Evolutionary conservation across 2,113 vertebrate genomes (phyloP).

Genomic region (Lophochroa leadbeateri): DNA sequence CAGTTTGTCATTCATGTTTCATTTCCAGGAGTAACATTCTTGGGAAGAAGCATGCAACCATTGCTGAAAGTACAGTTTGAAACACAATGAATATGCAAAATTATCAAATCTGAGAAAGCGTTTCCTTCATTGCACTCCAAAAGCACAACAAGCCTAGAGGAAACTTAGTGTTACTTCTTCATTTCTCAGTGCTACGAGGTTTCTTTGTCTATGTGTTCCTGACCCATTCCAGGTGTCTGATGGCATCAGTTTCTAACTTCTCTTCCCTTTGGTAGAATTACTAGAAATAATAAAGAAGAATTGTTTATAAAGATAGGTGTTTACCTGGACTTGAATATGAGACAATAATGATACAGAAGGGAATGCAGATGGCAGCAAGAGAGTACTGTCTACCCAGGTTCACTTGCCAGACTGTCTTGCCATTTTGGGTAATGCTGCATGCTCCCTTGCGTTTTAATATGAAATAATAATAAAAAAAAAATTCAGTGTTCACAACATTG

Average conservation of each 20-base stretch:
- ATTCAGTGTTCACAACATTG: not conserved
- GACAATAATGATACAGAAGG: not conserved
- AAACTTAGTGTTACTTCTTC: not conserved
- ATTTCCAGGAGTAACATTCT: not conserved
- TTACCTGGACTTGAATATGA: not conserved
- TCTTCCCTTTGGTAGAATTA: not conserved
- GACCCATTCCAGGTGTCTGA: not conserved
- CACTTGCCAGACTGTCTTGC: not conserved
- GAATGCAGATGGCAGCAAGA: not conserved
- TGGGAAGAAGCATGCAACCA: accelerated
- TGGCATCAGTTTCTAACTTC: not conserved
- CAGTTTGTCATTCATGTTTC: not conserved
- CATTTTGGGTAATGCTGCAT: not conserved
- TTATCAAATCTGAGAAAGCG: not conserved
- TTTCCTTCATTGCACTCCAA: not conserved
- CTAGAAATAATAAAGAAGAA: not conserved
- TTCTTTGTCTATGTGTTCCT: not conserved
- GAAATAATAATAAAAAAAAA: not conserved
- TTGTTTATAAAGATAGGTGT: not conserved
- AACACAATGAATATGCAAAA: not conserved
- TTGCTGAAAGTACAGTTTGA: not conserved
- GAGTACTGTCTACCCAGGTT: not conserved
- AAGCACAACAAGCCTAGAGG: not conserved
- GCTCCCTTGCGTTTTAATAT: not conserved
- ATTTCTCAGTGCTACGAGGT: not conserved